phyloP scores from a whole-genome alignment of 2,113 vertebrate genomes.

The Butorides virescens region DNA sequence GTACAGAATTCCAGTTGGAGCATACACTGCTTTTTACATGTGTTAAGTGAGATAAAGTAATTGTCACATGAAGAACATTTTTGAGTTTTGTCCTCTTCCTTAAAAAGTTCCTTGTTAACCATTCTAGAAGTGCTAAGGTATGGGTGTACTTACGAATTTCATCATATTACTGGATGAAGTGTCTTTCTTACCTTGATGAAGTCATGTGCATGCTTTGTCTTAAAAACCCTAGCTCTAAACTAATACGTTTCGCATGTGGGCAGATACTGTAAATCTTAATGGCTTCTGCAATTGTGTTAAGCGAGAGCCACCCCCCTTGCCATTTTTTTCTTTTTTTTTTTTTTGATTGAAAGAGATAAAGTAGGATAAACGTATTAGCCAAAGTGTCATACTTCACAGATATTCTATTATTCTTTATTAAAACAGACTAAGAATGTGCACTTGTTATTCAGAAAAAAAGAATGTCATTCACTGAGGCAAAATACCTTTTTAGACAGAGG shows the following conservation, averaged over 20 bases:
- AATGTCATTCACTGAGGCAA: background rate
- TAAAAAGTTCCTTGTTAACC: background rate
- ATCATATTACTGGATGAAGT: background rate
- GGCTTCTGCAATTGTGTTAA: background rate
- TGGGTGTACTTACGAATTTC: background rate
- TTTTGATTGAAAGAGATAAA: fast-evolving
- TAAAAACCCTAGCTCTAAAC: background rate
- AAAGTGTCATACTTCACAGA: background rate
- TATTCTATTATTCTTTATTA: background rate
- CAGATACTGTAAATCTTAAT: background rate
- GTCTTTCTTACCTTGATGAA: background rate
- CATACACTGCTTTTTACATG: background rate
- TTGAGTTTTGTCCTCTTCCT: background rate
- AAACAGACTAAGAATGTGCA: fast-evolving
- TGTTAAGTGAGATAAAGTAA: background rate
- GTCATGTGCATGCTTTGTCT: background rate
- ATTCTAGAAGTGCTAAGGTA: background rate
- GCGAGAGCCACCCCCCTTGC: background rate
- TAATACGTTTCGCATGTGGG: background rate
- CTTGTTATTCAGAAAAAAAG: background rate
- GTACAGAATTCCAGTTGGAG: background rate
- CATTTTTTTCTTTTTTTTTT: background rate
- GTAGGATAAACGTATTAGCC: background rate
- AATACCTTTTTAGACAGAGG: background rate
- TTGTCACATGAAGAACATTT: background rate